phyloP scores from a whole-genome alignment of 2,888 invertebrate genomes.

The Dusona sp. region DNA sequence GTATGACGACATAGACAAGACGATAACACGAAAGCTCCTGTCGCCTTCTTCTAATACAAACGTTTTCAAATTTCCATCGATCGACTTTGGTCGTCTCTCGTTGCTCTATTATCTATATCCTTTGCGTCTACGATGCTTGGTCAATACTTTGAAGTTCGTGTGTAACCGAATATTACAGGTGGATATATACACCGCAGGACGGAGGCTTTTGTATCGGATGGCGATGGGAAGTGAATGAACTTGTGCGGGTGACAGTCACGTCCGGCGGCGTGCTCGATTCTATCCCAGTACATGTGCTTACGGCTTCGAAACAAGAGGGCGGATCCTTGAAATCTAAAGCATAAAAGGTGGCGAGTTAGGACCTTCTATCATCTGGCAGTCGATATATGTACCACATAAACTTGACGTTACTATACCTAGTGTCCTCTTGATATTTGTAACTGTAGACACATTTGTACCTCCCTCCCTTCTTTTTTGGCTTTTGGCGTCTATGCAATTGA shows the following conservation, averaged over 20 bases:
- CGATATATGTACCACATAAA: not conserved
- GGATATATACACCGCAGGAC: conserved; percentile 33
- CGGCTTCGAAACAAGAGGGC: not conserved
- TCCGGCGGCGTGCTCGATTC: conserved; percentile 40
- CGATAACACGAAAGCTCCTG: not conserved
- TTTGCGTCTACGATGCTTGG: conserved; percentile 19
- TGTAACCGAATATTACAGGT: conserved; percentile 63
- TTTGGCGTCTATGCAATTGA: conserved; percentile 32
- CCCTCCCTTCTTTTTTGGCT: conserved; percentile 11
- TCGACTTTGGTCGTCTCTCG: not conserved
- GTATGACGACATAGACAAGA: not conserved
- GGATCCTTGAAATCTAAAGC: not conserved
- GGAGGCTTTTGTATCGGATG: conserved; percentile 46
- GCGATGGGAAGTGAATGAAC: conserved; percentile 52
- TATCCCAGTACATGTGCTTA: not conserved
- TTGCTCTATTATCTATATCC: conserved; percentile 34
- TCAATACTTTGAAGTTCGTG: conserved; percentile 11
- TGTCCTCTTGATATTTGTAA: conserved; percentile 3
- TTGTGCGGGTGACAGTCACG: conserved; percentile 58
- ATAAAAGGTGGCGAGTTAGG: not conserved
- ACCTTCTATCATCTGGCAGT: not conserved
- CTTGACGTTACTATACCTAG: conserved; percentile 8
- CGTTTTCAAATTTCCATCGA: conserved; percentile 37
- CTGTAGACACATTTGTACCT: conserved; percentile 2
- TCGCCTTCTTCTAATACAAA: conserved; percentile 21